A percentile compares a stretch with the other conserved stretches of the same genome.
These are phyloP conservation scores for Penaeus indicus DNA, from an alignment of 1,140 invertebrate genomes.

Conservation along the genomic window DNA sequence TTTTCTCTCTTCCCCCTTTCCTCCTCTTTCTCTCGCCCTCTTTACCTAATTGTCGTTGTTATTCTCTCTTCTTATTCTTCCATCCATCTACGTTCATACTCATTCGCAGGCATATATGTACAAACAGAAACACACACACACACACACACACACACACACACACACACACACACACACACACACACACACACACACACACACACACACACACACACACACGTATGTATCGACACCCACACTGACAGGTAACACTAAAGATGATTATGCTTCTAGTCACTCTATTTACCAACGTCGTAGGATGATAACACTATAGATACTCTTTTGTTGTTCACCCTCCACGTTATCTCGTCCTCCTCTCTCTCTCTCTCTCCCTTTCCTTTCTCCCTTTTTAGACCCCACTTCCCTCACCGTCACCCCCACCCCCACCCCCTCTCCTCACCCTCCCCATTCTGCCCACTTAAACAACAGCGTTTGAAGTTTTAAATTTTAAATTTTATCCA, in stretches of 20 bases:
- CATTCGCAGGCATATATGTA: background rate
- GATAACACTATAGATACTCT: too few species aligned
- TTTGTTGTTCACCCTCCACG: too few species aligned
- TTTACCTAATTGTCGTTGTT: background rate
- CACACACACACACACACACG: background rate
- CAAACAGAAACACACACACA: background rate
- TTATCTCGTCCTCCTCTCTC: too few species aligned
- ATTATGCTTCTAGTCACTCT: background rate
- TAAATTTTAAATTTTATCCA: too few species aligned
- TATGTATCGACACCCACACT: background rate
- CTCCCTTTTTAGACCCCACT: too few species aligned
- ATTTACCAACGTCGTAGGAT: background rate
- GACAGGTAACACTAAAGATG: background rate
- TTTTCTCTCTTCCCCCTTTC: background rate
- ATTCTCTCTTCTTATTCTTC: background rate
- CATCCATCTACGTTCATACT: background rate
- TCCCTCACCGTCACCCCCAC: too few species aligned
- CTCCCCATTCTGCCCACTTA: too few species aligned
- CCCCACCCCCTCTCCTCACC: too few species aligned
- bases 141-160: background rate
- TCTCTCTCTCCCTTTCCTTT: too few species aligned
- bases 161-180: background rate
- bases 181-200: background rate
- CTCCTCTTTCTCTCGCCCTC: constrained; percentile 2
- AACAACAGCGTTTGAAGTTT: too few species aligned